Evolutionary conservation across 2,888 invertebrate species (phyloP).

Genomic region (Napeogenes inachia): DNA sequence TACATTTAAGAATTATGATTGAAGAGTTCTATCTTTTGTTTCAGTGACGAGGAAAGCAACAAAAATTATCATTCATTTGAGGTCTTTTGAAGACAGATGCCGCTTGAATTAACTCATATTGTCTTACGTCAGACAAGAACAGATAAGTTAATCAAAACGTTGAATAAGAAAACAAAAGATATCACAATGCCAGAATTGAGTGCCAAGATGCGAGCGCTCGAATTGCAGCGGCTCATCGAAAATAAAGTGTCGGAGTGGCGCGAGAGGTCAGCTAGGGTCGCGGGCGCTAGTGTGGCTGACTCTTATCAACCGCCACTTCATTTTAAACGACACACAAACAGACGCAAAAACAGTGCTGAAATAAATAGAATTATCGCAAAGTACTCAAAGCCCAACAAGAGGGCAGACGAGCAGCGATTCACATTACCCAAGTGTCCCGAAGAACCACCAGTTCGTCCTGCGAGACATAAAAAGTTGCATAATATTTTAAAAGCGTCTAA

Average conservation of each 20-base stretch:
- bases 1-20: neutral
- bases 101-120: neutral
- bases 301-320: constrained; percentile 74
- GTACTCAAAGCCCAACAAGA: constrained; percentile 67
- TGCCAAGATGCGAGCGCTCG: constrained; percentile 71
- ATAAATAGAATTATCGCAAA: constrained; percentile 76
- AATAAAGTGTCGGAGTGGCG: constrained; percentile 75
- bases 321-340: constrained; percentile 71
- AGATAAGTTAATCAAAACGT: constrained; percentile 25
- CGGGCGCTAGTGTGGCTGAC: constrained; percentile 60
- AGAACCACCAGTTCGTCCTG: constrained; percentile 55
- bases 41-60: constrained; percentile 17
- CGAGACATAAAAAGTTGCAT: constrained; percentile 46
- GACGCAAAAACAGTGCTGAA: constrained; percentile 74
- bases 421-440: constrained; percentile 42
- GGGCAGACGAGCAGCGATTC: constrained; percentile 54
- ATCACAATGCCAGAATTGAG: constrained; percentile 70
- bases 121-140: constrained; percentile 24
- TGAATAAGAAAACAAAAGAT: constrained; percentile 29
- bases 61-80: constrained; percentile 20
- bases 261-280: constrained; percentile 72
- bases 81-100: neutral
- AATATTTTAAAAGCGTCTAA: constrained; percentile 54
- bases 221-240: constrained; percentile 71
- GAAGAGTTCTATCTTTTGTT: constrained; percentile 15